Evolutionary conservation across 1,140 invertebrate genomes (phyloP).

Genomic region (Bombus difficillimus): DNA sequence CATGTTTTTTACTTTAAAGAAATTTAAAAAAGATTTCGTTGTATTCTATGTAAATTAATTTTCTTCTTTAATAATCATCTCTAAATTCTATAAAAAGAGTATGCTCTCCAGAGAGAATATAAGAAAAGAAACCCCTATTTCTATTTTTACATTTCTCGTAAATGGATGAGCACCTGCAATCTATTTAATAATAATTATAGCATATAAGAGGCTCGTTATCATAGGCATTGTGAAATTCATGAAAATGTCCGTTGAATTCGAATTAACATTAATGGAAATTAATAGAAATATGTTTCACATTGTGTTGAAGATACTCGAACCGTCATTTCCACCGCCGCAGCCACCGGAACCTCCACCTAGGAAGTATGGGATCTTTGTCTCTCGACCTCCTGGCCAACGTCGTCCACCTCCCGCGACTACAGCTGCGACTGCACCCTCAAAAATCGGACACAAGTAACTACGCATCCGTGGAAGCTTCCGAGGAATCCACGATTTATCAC

Average conservation of each 20-base stretch:
- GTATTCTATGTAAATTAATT: too few species aligned
- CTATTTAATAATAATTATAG: too few species aligned
- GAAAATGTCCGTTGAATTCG: too few species aligned
- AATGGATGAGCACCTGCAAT: too few species aligned
- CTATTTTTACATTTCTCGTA: too few species aligned
- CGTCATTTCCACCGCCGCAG: slow-evolving; percentile 70
- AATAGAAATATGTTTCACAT: background rate
- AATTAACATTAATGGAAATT: background rate
- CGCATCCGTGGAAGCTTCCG: slow-evolving; percentile 68
- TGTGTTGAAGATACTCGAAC: slow-evolving; percentile 69
- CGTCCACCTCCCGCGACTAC: slow-evolving; percentile 35
- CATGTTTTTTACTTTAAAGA: too few species aligned
- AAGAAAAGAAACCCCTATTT: fast-evolving
- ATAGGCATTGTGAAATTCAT: too few species aligned
- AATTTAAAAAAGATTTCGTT: too few species aligned
- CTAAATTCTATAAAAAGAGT: too few species aligned
- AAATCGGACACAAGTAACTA: slow-evolving; percentile 74
- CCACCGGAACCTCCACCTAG: slow-evolving; percentile 70
- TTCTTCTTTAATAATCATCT: too few species aligned
- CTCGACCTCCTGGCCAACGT: slow-evolving; percentile 68
- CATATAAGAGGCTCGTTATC: too few species aligned
- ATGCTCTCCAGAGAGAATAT: too few species aligned
- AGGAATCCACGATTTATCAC: slow-evolving; percentile 38
- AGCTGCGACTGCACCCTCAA: slow-evolving; percentile 43
- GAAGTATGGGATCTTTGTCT: slow-evolving; percentile 75